phyloP scores from a whole-genome alignment of 2,113 vertebrate species.

The Lampris incognitus region DNA sequence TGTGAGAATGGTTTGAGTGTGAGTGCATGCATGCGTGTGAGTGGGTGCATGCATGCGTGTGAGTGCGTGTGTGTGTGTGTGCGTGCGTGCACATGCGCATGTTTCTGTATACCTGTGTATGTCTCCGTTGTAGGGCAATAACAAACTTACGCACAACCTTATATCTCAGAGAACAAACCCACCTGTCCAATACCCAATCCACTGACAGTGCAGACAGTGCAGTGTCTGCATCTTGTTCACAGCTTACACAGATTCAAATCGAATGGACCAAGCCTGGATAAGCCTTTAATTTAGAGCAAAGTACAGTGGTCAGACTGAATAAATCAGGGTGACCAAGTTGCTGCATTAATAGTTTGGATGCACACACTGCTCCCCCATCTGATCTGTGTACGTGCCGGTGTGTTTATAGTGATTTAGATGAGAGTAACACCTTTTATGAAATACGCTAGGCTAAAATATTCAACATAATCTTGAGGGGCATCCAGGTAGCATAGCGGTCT shows the following conservation, averaged over 20 bases:
- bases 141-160: no score
- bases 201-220: neutral
- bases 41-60: neutral
- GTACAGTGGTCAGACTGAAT: neutral
- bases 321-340: no score
- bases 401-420: no score
- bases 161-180: no score
- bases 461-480: no score
- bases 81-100: neutral
- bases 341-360: neutral
- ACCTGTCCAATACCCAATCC: no score
- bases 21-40: neutral
- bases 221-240: neutral
- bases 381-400: no score
- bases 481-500: no score
- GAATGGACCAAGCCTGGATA: neutral
- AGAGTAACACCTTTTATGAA: no score
- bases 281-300: neutral
- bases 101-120: no score
- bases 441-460: no score
- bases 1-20: slow-evolving; percentile 7
- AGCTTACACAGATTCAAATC: neutral
- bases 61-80: neutral
- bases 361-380: neutral
- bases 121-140: no score